Evolutionary conservation across 2,113 vertebrate genomes (phyloP), one percentile per base, ranked within the genome.

Genomic region (Irena cyanogastra): DNA sequence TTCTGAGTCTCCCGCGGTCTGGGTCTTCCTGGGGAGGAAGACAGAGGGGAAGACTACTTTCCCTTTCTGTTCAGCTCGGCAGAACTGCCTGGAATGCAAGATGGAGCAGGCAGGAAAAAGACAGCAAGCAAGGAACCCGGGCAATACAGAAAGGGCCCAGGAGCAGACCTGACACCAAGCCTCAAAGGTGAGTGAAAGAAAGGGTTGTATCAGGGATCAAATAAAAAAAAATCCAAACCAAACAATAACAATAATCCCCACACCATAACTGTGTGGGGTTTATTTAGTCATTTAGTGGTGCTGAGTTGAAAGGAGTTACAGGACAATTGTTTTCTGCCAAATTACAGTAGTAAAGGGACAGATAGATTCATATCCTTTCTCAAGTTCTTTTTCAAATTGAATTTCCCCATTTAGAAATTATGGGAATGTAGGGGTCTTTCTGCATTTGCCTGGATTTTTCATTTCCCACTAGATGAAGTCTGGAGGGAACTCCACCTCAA

Each of bases 51-150:
- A 97, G 96, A 97, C 91, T 96, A 97, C 86, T 97, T 97, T 95
- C 95, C 96, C 96, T 97, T 97, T 97, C 83, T 96, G 95, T 97
- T 97, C 95, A 97, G 96, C 96, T 97, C 86, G 3, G 96, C 93
- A 97, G 96, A 97, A 97, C 96, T 97, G 96, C 95, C 96, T 97
- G 96, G 95, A 97, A 97, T 96, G 95, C 95, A 97, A 95, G 96
- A 97, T 96, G 95, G 87, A 97, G 96, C 96, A 94, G 96, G 94
- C 95, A 97, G 96, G 94, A 95, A 94, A 96, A 96, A 83, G 95
- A 94, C 91, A 97, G 93, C 94, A 97, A 96, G 95, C 95, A 97
- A 96, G 91, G 91, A 96, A 96, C 94, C 93, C 0, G 60, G 95
- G 96, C 91, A 90, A 90, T 81, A 94, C 76, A 95, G 86, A 90